Evolutionary conservation across 2,888 invertebrate species (phyloP), one percentile per base, ranked within the genome.

Genomic region (Elegia similella): DNA sequence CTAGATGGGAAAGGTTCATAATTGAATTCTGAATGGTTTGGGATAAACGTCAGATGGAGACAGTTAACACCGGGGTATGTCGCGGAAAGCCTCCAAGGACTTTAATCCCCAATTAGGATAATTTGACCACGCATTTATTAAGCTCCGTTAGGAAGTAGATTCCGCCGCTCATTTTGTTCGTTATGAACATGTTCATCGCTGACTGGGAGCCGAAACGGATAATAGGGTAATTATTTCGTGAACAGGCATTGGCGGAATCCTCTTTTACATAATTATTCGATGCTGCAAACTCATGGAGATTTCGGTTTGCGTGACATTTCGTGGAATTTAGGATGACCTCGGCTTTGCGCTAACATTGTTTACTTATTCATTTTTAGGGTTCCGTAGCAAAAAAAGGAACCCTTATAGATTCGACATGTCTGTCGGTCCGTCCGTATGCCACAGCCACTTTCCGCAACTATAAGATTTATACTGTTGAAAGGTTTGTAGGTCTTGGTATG

Each of bases 11-110:
- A 76, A 75, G 77, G 81, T 71, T 69, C 71, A 73, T 84, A 85
- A 85, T 86, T 82, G 75, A 84, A 84, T 84, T 84, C 76, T 70
- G 72, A 69, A 76, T 72, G 81, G 80, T 72, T 73, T 73, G 69
- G 74, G 76, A 80, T 83, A 83, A 81, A 75, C 72, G 73, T 63
- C 73, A 67, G 72, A 72, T 69, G 72, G 70, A 75, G 75, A 79
- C 78, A 75, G 74, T 74, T 73, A 78, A 75, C 75, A 75, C 75
- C 67, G 72, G 72, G 69, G 69, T 67, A 73, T 69, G 75, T 73
- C 72, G 69, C 66, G 63, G 68, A 75, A 78, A 79, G 74, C 72
- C 75, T 73, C 72, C 52, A 58, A 62, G 68, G 73, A 69, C 68
- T 75, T 74, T 75, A 77, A 75, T 75, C 73, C 68, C 65, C 75